Evolutionary conservation across 2,888 invertebrate genomes (phyloP), one percentile per base, ranked within the genome.

Genomic region (Agrotis clavis): DNA sequence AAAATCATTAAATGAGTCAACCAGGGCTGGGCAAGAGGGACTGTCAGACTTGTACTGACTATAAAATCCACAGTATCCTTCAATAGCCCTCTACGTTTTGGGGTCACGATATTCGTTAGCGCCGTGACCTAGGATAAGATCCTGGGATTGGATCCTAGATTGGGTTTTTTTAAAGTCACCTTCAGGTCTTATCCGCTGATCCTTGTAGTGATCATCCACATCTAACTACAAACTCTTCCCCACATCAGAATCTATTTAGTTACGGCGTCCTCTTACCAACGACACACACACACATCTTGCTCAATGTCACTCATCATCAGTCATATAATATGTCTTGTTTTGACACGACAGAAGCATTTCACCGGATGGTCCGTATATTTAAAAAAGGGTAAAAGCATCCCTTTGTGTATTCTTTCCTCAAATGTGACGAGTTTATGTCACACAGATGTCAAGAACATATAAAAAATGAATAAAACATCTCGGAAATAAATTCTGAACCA

Each of bases 371-470:
- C 21, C 5, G 13, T 50, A 48, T 13, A 21, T 30, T 25, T 11
- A 45, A 25, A 48, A n/a, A 60, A 74, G 53, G 53, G 54, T 75
- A 75, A 61, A 45, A 61, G 67, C 54, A 53, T 30, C 53, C 53
- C 45, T 74, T 76, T 51, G 18, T 60, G 48, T 68, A 62, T 48
- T 59, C 41, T 76, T 41, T 53, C 51, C 62, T 53, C 47, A 59
- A 59, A 75, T 21, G 70, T 63, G 71, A 53, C 57, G 64, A 64
- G 47, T 71, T 71, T 77, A 71, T 62, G 71, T 61, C 71, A 60
- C 71, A 21, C 30, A 60, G 47, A 53, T 59, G 62, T 41, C 57
- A 21, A 6, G 63, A 62, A 69, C 56, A 63, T 70, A 57, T 41
- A 41, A 53, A 51, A 62, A 70, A 70, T 69, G 25, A 51, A 62